phyloP scores from a whole-genome alignment of 2,113 vertebrate species.

The Dissostichus mawsoni region DNA sequence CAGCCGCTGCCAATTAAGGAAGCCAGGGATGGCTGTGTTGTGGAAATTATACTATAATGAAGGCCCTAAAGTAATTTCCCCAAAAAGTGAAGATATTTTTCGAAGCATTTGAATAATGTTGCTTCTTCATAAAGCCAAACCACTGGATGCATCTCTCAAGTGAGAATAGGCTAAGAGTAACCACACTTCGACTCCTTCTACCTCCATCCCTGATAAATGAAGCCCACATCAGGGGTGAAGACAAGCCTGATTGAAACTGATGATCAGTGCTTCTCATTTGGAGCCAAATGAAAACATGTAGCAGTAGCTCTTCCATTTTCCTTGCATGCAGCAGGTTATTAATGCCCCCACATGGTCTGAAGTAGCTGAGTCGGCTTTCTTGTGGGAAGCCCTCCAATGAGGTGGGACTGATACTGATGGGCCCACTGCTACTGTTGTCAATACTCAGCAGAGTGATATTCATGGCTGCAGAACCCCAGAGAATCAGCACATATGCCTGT shows the following conservation, averaged over 20 bases:
- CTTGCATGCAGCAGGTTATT: constrained; percentile 42
- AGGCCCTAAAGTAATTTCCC: background rate
- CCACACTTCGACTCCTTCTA: background rate
- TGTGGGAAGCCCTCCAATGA: constrained; percentile 6
- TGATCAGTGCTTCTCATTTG: constrained; percentile 27
- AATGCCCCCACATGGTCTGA: constrained; percentile 21
- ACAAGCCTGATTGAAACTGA: constrained; percentile 52
- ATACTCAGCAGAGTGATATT: constrained; percentile 23
- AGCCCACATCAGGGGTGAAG: constrained; percentile 18
- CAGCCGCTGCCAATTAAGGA: constrained; percentile 6
- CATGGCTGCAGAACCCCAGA: background rate
- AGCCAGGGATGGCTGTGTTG: background rate
- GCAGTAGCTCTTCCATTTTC: constrained; percentile 32
- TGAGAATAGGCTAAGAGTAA: constrained; percentile 9
- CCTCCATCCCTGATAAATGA: constrained; percentile 41
- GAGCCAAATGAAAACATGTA: constrained; percentile 28
- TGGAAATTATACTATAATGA: constrained; percentile 1
- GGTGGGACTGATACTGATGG: constrained; percentile 52
- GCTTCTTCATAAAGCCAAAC: constrained; percentile 21
- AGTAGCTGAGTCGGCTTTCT: constrained; percentile 51
- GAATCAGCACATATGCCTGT: background rate
- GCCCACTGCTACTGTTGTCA: constrained; percentile 6
- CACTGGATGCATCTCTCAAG: constrained; percentile 6
- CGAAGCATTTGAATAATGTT: constrained; percentile 15
- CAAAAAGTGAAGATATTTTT: constrained; percentile 21